phyloP scores from a whole-genome alignment of 2,888 invertebrate genomes.

The Oxytorus armatus region DNA sequence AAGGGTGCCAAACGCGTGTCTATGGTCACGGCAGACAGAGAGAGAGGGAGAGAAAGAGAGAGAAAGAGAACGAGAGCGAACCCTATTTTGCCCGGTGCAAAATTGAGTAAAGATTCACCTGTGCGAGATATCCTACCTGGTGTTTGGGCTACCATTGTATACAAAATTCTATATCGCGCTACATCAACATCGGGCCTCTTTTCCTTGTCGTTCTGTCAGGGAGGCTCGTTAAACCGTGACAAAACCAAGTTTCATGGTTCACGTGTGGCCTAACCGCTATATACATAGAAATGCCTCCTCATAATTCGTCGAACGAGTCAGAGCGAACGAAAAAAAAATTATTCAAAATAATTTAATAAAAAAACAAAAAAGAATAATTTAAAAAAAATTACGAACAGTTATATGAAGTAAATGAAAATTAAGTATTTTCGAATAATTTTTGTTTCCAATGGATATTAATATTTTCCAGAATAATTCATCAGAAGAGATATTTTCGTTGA shows the following conservation, averaged over 20 bases:
- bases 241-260: slow-evolving; percentile 76
- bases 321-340: not conserved
- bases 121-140: slow-evolving; percentile 34
- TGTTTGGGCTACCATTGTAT: slow-evolving; percentile 27
- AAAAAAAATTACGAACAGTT: not conserved
- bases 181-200: slow-evolving; percentile 18
- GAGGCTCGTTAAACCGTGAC: slow-evolving; percentile 71
- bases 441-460: too few species aligned
- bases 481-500: too few species aligned
- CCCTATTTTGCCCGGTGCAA: slow-evolving; percentile 16
- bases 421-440: not conserved
- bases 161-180: slow-evolving; percentile 16
- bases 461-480: not conserved
- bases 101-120: slow-evolving; percentile 50
- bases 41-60: not conserved
- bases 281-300: slow-evolving; percentile 1
- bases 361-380: not conserved
- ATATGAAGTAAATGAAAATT: not conserved
- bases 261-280: slow-evolving; percentile 55
- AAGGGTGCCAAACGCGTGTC: slow-evolving; percentile 52
- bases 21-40: not conserved
- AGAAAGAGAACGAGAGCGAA: not conserved
- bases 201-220: slow-evolving; percentile 62
- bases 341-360: not conserved
- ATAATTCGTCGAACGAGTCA: not conserved